Base-by-base conservation (phyloP, 2,797 vertebrate species). In the Coccyzus lansbergi region DNA sequence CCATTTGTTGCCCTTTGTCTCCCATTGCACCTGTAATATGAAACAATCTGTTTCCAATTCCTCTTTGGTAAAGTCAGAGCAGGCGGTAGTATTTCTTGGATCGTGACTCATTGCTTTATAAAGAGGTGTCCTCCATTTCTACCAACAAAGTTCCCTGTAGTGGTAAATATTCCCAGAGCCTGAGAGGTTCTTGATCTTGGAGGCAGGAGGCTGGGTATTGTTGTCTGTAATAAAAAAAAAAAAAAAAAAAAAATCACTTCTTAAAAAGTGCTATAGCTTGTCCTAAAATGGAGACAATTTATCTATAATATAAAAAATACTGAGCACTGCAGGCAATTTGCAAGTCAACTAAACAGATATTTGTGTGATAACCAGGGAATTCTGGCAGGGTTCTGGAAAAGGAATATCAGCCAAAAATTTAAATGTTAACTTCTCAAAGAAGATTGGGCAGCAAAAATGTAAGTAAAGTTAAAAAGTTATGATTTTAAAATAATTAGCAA, bases 131-230 rank as follows among this genome's bases (percentile, higher is more conserved):
- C 40, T 78, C 21, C 21, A 2, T 68, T 91, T 68, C 64, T 60
- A 48, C 18, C 28, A 83, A 11, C 10, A 74, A 28, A 67, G 7
- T 4, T 67, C 22, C 2, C 33, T 74, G 15, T 21, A 64, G 18
- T 31, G 15, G 7, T 33, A 63, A 46, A 67, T 36, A 67, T 51
- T 85, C 26, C 38, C 51, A 65, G 5, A 3, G 26, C 5, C 16
- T 44, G 21, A 67, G 6, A 78, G 4, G 7, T 6, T 36, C 68
- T 76, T 86, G 53, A 28, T 58, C 44, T 53, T 59, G 38, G 20
- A 78, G 25, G 33, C n/a, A 77, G 25, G 10, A 77, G 34, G 29
- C 17, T 62, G 0, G 0, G 0, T 52, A 38, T 48, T 76, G 44
- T 36, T 74, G 31, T 33, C 7, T 18, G 44, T 14, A 4, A 56